Percentiles rank a stretch among this genome's conserved stretches.
Conservation (phyloP, 2,113 vertebrate species). For the Rhegmatorhina hoffmannsi region DNA sequence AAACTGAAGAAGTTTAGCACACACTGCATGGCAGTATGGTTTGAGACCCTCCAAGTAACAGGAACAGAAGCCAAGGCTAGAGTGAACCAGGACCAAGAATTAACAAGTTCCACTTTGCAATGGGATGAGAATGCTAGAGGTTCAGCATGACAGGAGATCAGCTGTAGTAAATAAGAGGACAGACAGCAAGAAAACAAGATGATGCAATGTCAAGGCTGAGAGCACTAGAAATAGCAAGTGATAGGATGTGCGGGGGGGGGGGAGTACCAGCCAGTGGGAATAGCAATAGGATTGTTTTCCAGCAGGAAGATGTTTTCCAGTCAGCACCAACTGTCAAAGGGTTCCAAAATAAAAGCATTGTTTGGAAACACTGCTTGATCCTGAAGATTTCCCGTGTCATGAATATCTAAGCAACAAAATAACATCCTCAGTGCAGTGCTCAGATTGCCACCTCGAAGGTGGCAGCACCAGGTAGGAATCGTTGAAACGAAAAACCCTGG, state of each 20-base stretch:
- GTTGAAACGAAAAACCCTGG: neutral
- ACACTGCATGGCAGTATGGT: neutral
- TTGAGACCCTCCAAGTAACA: neutral
- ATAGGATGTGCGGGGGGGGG: neutral
- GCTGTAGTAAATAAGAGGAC: neutral
- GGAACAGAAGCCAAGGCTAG: neutral
- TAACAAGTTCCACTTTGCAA: neutral
- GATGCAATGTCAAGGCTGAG: neutral
- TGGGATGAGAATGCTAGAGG: neutral
- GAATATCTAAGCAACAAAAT: neutral
- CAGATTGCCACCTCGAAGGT: neutral
- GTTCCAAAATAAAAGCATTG: neutral
- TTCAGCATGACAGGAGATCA: neutral
- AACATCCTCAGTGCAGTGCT: neutral
- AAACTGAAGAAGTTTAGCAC: neutral
- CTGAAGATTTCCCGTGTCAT: neutral
- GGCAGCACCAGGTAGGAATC: neutral
- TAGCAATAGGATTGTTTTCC: neutral
- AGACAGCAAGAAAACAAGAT: neutral
- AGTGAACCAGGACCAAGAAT: neutral
- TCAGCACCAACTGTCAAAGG: neutral
- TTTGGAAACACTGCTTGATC: neutral
- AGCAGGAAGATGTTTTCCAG: neutral
- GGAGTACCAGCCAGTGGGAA: neutral
- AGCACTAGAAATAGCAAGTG: neutral